Conservation (phyloP, 2,797 vertebrate genomes). For the Gymnodraco acuticeps region DNA sequence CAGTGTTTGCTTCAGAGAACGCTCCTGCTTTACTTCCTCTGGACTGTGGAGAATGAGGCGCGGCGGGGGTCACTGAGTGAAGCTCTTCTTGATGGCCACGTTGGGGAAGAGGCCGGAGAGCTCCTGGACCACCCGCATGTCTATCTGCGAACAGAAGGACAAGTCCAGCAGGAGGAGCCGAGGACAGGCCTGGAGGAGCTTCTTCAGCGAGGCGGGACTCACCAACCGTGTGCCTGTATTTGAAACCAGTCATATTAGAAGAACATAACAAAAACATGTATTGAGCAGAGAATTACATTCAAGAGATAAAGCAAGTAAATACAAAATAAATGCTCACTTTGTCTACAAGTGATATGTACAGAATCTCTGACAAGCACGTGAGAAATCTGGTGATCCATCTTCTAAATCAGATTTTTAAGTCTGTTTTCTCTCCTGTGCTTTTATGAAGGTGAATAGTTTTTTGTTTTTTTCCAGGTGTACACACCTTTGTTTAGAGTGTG, state of each 20-base stretch:
- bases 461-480: too few species aligned
- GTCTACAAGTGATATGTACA: too few species aligned
- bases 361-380: too few species aligned
- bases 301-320: not conserved
- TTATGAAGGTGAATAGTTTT: too few species aligned
- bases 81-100: conserved; percentile 97
- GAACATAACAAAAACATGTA: not conserved
- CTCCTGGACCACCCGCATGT: conserved; percentile 92
- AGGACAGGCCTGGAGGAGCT: conserved; percentile 93
- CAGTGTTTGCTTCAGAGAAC: conserved; percentile 51
- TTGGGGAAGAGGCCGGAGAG: conserved; percentile 91
- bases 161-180: conserved; percentile 93
- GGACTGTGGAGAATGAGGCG: conserved; percentile 28
- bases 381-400: too few species aligned
- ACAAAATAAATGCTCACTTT: too few species aligned
- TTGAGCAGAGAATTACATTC: not conserved
- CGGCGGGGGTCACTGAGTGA: conserved; percentile 90
- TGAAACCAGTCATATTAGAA: conserved; percentile 11
- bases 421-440: too few species aligned
- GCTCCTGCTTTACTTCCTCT: conserved; percentile 51
- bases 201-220: conserved; percentile 90
- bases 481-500: too few species aligned
- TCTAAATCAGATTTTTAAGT: too few species aligned
- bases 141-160: conserved; percentile 98
- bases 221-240: conserved; percentile 94